Evolutionary conservation across 2,797 vertebrate species (phyloP), one percentile per base, ranked within the genome.

Genomic region (Myotis pilosus): DNA sequence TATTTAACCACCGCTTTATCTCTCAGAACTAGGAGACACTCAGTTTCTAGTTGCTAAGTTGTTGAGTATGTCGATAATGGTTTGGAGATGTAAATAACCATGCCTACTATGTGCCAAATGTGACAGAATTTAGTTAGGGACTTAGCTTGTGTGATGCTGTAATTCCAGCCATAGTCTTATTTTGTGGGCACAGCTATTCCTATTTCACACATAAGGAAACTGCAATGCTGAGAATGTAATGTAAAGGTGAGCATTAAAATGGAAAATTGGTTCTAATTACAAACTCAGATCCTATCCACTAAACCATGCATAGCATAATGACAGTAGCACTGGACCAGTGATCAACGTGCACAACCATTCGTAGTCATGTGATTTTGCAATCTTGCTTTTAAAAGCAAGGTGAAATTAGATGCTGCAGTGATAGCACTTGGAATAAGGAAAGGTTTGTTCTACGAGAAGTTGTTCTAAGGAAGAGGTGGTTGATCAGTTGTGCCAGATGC

Each of bases 351-450:
- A 36, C 33, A 69, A 13, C 8, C 15, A 57, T 51, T 5, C 49
- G 28, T 75, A 22, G 49, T 23, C 36, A 30, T 60, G 69, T 86
- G 69, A 41, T 53, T 91, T 66, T 72, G 28, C 30, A 87, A 19
- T n/a, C 10, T 85, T 81, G 44, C 66, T 93, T 94, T 86, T 47
- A 66, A 88, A 94, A 91, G 55, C 41, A 91, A 13, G 15, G 41
- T 69, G 41, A 41, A 94, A 82, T 86, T 57, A 64, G 72, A 41
- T 80, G 16, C 47, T 89, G 38, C 23, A 68, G 36, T 91, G 51
- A 86, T 53, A 89, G 15, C 8, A 51, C 41, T 81, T 87, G 5
- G 81, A 75, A 85, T 85, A 89, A 87, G 76, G 68, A 62, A 62
- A 0, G 1, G 38, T 55, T 84, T 84, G 4, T 69, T 95, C 38